Evolutionary conservation across 1,140 invertebrate genomes (phyloP), one percentile per base, ranked within the genome.

Genomic region (Drosophila subobscura): DNA sequence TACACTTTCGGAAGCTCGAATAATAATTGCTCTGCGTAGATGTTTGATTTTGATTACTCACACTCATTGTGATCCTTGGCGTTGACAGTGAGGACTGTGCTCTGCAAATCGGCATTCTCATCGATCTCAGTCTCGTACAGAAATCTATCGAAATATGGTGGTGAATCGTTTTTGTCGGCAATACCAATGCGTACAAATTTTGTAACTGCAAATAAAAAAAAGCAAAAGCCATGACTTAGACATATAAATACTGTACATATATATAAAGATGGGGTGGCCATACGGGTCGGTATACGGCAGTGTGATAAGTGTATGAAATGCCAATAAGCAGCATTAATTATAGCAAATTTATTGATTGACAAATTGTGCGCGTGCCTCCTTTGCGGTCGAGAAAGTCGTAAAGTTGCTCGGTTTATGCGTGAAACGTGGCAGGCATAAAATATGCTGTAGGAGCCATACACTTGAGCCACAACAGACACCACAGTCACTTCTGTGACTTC

Each of bases 31-130:
- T 27, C 25, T 27, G 1, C 4, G 0, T 12, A 7, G 6, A 37
- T 37, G 25, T 23, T 25, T 22, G n/a, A 29, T 51, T 51, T 58
- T 52, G 16, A 51, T 51, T 84, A 91, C 92, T 92, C 77, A 92
- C 94, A 94, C 91, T 95, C 94, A 92, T 95, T 94, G 79, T 93
- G 92, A 92, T 95, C 94, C 86, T 94, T 94, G 71, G 95, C 95
- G 52, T 94, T 94, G 75, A 95, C 94, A 22, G 94, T 94, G 73
- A 95, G 93, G 37, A 95, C 93, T 12, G 94, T 94, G 80, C 94
- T 93, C 72, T 95, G 93, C 70, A 95, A 94, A 78, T 95, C 94
- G 78, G 95, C 94, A 92, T 95, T 95, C 81, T 96, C 95, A 81
- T 94, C 93, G 54, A 96, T 94, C 79, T 94, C 93, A 49, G 94